Percentiles rank a stretch among this genome's conserved stretches.
phyloP scores from a whole-genome alignment of 2,113 vertebrate genomes.

The Phylloscopus whistleri region DNA sequence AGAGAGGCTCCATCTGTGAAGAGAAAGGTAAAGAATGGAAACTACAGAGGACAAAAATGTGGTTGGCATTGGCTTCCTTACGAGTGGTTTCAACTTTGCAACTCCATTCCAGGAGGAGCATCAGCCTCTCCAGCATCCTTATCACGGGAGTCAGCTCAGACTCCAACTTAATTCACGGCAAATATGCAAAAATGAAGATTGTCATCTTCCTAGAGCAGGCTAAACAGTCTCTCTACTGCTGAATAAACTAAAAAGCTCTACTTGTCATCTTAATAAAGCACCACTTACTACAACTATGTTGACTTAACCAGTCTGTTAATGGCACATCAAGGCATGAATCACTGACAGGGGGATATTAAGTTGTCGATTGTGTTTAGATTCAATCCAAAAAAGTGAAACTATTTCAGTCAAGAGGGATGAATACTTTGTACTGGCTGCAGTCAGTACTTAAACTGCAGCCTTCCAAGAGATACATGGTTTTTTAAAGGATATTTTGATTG shows the following conservation, averaged over 20 bases:
- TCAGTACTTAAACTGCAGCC: background rate
- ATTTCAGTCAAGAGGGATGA: slow-evolving; percentile 30
- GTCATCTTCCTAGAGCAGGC: background rate
- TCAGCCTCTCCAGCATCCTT: background rate
- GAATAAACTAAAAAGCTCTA: slow-evolving; percentile 25
- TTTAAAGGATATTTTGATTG: background rate
- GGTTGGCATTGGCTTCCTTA: background rate
- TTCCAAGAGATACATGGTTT: background rate
- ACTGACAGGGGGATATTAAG: slow-evolving; percentile 26
- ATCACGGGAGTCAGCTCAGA: background rate
- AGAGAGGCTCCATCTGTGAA: slow-evolving; percentile 54
- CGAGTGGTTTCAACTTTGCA: background rate
- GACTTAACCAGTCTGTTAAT: slow-evolving; percentile 50
- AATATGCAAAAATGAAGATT: background rate
- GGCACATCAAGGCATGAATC: slow-evolving; percentile 39
- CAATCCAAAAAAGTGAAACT: background rate
- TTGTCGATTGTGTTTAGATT: slow-evolving; percentile 14
- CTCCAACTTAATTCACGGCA: background rate
- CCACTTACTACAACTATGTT: slow-evolving; percentile 13
- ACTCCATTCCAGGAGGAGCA: background rate
- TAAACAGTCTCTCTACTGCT: background rate
- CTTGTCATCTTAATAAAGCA: slow-evolving; percentile 34
- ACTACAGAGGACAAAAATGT: slow-evolving; percentile 33
- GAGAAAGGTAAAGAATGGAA: slow-evolving; percentile 44
- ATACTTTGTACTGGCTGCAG: background rate